Evolutionary conservation across 1,140 invertebrate species (phyloP).

Genomic region (Bombus waltoni): DNA sequence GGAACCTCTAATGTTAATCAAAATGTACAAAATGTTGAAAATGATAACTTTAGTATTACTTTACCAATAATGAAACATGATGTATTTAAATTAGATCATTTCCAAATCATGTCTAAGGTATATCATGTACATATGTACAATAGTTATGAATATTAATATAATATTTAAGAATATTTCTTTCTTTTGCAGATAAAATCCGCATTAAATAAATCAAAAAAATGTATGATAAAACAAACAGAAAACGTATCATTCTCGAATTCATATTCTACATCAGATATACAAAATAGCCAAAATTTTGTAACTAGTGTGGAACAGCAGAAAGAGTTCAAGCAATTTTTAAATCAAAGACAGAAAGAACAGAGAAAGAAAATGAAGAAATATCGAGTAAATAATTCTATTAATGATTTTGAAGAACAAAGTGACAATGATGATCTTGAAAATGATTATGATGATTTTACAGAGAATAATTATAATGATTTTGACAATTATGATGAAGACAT

Average conservation of each 20-base stretch:
- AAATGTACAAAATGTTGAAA: slow-evolving; percentile 54
- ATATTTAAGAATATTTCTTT: slow-evolving; percentile 22
- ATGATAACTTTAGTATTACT: slow-evolving; percentile 60
- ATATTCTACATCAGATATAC: background rate
- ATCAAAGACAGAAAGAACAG: slow-evolving; percentile 43
- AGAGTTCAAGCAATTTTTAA: slow-evolving; percentile 66
- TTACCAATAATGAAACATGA: slow-evolving; percentile 86
- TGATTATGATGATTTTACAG: background rate
- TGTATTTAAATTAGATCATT: slow-evolving; percentile 88
- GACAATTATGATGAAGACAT: background rate
- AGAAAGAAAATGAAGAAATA: slow-evolving; percentile 9
- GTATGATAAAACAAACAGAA: background rate
- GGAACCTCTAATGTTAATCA: slow-evolving; percentile 39
- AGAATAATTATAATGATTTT: background rate
- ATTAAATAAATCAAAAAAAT: slow-evolving; percentile 47
- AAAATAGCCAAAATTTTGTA: slow-evolving; percentile 17
- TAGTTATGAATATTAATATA: slow-evolving; percentile 4
- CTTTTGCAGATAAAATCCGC: slow-evolving; percentile 63
- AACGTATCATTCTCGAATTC: background rate
- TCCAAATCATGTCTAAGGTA: slow-evolving; percentile 84
- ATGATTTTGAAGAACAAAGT: slow-evolving; percentile 23
- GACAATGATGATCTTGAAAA: slow-evolving; percentile 18
- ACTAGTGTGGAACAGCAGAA: slow-evolving; percentile 44
- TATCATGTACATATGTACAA: background rate
- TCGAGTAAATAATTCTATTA: background rate